Percentiles rank a stretch among this genome's conserved stretches.
phyloP scores from a whole-genome alignment of 2,113 vertebrate genomes.

The Rhinolophus sinicus region DNA sequence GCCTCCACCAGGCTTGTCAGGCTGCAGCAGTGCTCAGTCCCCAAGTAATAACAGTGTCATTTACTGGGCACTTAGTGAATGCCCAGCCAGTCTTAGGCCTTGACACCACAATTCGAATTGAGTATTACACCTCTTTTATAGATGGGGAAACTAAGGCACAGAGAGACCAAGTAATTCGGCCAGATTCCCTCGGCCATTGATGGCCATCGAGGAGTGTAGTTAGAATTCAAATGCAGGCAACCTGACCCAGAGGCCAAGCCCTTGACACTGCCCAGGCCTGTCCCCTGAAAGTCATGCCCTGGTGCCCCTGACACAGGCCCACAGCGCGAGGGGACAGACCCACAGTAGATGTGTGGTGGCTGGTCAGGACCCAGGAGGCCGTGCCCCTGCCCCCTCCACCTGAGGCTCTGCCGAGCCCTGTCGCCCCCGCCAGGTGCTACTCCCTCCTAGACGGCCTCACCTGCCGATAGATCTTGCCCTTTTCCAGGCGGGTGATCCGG shows the following conservation, averaged over 20 bases:
- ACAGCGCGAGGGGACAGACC: neutral
- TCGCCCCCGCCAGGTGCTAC: neutral
- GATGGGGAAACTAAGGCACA: neutral
- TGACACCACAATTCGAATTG: neutral
- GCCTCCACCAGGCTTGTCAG: neutral
- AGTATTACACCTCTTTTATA: neutral
- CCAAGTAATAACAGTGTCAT: neutral
- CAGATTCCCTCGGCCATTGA: neutral
- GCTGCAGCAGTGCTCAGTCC: neutral
- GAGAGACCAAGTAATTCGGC: neutral
- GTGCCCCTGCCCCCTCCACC: neutral
- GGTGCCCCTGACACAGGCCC: neutral
- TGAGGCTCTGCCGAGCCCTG: neutral
- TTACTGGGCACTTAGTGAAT: rapidly evolving
- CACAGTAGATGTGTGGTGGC: neutral
- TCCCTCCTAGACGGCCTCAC: constrained; percentile 67
- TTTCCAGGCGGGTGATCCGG: constrained; percentile 88
- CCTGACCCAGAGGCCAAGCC: neutral
- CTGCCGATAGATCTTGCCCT: constrained; percentile 91
- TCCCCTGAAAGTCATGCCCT: neutral
- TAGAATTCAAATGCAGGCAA: neutral
- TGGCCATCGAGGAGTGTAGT: neutral
- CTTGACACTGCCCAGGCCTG: neutral
- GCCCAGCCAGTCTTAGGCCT: neutral
- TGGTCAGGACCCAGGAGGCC: neutral